Base-by-base conservation (phyloP, 2,888 invertebrate species). In the Minunthozetes semirufus region DNA sequence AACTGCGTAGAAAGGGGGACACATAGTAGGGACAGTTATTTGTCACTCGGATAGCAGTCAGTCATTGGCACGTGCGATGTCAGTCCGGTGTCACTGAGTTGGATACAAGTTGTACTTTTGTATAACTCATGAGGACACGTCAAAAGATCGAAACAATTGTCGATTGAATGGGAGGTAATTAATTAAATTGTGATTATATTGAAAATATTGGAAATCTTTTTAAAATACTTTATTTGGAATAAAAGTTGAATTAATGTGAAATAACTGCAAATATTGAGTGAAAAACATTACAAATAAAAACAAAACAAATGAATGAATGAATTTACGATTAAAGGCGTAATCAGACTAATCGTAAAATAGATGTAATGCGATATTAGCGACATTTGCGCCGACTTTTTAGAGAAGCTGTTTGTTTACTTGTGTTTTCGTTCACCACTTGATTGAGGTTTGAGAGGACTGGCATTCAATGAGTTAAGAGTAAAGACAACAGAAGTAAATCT, bases 401-500 rank as follows among this genome's bases (percentile, higher is more conserved):
- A 25, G 33, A 4, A 8, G 11, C 22, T 25, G 29, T 63, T 63
- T 63, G 38, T 63, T 63, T 63, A 63, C 38, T 33, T 33, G 33
- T 27, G 27, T 19, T 38, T 13, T 38, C 33, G 29, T 61, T 61
- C 61, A 61, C 9, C 15, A 38, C 33, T 63, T 63, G 33, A 63
- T 38, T 63, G 38, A 38, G 63, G 38, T 63, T 15, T 68, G 22
- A 68, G 42, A 46, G n/a, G n/a, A n/a, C n/a, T n/a, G n/a, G 46
- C 46, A 25, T 33, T 25, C 6, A n/a, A 13, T 27, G 22, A 17
- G 68, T 68, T 68, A n/a, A n/a, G n/a, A n/a, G n/a, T n/a, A n/a
- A n/a, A 68, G 42, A 68, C 68, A 68, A 68, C 68, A 68, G 68
- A 68, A 68, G 68, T 68, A 22, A 46, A 46, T 42, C 68, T 68